Evolutionary conservation across 2,797 vertebrate genomes (phyloP).

Genomic region (Nothura maculosa): DNA sequence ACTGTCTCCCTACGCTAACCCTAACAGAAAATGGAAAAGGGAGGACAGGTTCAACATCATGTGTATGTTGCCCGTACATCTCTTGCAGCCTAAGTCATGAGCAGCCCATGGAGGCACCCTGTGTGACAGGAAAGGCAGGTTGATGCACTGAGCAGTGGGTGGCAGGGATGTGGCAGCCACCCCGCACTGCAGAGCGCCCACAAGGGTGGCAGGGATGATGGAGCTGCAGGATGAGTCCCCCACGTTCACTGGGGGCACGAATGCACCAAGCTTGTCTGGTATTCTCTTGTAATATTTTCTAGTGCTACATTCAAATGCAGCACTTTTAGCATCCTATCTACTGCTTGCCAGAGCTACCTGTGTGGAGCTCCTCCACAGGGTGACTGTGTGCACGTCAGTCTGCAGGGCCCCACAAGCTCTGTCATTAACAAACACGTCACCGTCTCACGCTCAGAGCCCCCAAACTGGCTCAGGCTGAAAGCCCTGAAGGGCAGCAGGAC

Average conservation of each 20-base stretch:
- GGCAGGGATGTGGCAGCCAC: rapidly evolving
- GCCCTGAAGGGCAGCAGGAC: too few relatives aligned
- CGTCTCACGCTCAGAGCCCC: rapidly evolving
- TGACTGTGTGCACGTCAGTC: not conserved
- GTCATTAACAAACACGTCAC: not conserved
- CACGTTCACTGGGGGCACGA: not conserved
- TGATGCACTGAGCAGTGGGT: rapidly evolving
- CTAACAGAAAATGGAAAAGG: not conserved
- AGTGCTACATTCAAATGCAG: rapidly evolving
- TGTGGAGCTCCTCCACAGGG: rapidly evolving
- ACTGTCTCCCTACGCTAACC: too few relatives aligned
- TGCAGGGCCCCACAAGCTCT: too few relatives aligned
- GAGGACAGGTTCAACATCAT: not conserved
- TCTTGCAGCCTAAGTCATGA: too few relatives aligned
- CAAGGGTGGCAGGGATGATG: too few relatives aligned
- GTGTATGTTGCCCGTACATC: not conserved
- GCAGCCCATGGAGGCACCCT: too few relatives aligned
- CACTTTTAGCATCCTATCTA: not conserved
- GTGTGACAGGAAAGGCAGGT: not conserved
- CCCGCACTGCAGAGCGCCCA: rapidly evolving
- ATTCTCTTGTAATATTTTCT: not conserved
- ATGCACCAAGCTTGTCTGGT: not conserved
- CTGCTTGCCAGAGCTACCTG: not conserved
- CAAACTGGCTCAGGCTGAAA: not conserved
- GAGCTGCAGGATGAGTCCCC: not conserved